phyloP scores from a whole-genome alignment of 2,113 vertebrate species.

The Sitta europaea region DNA sequence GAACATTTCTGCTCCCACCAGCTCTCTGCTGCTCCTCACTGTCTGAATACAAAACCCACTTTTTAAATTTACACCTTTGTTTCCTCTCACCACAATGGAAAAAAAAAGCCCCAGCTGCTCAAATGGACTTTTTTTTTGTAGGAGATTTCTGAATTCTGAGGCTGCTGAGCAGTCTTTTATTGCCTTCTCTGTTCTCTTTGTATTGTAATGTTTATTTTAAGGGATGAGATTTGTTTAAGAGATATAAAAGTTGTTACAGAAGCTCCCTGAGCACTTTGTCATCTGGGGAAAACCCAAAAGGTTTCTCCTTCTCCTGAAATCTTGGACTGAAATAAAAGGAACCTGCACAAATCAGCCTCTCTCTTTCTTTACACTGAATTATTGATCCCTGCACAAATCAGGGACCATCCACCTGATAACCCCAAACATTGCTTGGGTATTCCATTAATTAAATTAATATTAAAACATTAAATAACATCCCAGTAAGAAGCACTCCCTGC shows the following conservation, averaged over 20 bases:
- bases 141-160: background rate
- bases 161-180: conserved; percentile 34
- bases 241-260: background rate
- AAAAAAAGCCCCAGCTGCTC: background rate
- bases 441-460: background rate
- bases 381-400: background rate
- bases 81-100: background rate
- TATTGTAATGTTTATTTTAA: background rate
- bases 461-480: background rate
- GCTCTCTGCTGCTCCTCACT: background rate
- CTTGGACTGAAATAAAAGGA: conserved; percentile 60
- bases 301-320: background rate
- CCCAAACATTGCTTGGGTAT: background rate
- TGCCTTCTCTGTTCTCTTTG: background rate
- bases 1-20: background rate
- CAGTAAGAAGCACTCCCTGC: background rate
- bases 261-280: background rate
- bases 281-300: background rate
- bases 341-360: conserved; percentile 36
- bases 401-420: background rate
- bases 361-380: background rate
- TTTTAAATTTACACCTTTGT: background rate
- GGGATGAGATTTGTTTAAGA: background rate
- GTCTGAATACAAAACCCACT: background rate
- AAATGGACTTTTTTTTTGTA: background rate